Conservation (phyloP, 2,797 vertebrate genomes). For the Pseudomugil tenellus region DNA sequence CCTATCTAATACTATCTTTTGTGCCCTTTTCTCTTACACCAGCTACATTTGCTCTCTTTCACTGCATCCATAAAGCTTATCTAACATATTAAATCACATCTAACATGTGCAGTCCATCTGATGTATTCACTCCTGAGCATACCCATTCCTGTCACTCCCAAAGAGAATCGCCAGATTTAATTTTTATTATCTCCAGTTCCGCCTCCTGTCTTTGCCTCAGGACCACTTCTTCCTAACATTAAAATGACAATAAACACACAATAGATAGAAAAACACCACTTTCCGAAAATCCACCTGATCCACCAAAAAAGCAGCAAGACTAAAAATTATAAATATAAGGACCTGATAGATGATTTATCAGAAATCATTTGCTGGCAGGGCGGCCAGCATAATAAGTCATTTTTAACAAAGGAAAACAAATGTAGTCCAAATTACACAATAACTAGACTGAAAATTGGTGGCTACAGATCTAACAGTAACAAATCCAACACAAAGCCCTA, state of each 20-base stretch:
- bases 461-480: neutral
- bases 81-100: too few species aligned
- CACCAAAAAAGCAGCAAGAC: neutral
- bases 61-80: neutral
- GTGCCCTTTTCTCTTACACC: neutral
- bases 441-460: neutral
- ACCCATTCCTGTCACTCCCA: neutral
- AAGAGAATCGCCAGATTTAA: neutral
- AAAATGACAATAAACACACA: neutral
- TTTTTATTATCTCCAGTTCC: neutral
- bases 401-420: neutral
- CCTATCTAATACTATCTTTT: neutral
- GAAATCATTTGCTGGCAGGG: neutral
- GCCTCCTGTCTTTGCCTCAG: neutral
- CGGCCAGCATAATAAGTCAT: neutral
- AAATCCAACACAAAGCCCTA: neutral
- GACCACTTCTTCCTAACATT: neutral
- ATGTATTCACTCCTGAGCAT: neutral
- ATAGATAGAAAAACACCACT: neutral
- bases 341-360: conserved; percentile 1
- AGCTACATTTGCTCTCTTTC: neutral
- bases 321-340: too few species aligned
- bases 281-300: neutral
- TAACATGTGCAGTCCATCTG: neutral
- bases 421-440: neutral